Evolutionary conservation across 2,888 invertebrate species (phyloP).

Genomic region (Peribatodes rhomboidaria): DNA sequence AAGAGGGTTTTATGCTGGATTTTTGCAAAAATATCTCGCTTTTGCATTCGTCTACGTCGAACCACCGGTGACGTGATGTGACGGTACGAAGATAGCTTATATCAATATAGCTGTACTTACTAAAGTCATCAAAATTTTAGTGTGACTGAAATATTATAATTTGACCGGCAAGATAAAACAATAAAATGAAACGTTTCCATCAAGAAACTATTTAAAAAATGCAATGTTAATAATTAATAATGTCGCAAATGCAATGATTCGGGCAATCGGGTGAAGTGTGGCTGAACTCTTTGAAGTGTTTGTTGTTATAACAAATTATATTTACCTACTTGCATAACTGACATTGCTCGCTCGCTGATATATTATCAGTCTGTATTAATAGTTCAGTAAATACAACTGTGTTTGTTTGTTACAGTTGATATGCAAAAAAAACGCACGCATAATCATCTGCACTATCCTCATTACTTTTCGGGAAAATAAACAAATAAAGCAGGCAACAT

Average conservation of each 20-base stretch:
- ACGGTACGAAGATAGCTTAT: slow-evolving; percentile 44
- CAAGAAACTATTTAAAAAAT: too few species aligned
- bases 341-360: background rate
- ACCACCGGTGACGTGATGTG: slow-evolving; percentile 70
- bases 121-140: slow-evolving; percentile 1
- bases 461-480: slow-evolving; percentile 19
- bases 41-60: slow-evolving; percentile 57
- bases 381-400: background rate
- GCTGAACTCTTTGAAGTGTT: background rate
- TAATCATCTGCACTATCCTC: background rate
- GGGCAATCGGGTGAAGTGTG: background rate
- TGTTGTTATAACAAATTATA: slow-evolving; percentile 19
- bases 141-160: background rate
- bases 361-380: slow-evolving; percentile 2
- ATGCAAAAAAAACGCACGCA: background rate
- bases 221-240: too few species aligned
- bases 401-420: slow-evolving; percentile 6
- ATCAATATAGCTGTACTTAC: slow-evolving; percentile 35
- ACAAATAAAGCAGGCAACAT: slow-evolving; percentile 30
- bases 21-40: slow-evolving; percentile 41
- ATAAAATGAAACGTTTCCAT: background rate
- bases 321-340: background rate
- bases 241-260: background rate
- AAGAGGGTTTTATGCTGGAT: background rate
- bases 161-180: background rate